Base-by-base conservation (phyloP, 1,140 invertebrate species). In the Neuroterus valhalla region DNA sequence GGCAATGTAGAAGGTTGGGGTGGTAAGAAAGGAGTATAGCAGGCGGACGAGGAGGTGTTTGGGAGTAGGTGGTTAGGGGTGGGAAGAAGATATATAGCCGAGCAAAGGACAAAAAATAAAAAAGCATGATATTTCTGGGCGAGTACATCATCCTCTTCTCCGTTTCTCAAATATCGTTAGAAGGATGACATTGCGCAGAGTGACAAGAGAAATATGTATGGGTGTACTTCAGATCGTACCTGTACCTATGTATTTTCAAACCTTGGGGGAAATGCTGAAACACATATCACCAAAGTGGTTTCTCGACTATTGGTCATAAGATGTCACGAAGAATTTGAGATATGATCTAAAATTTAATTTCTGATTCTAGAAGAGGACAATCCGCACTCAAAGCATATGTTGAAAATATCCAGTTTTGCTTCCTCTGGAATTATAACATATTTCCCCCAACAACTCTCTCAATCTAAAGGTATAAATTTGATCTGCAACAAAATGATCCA, bases 61-160 rank as follows among this genome's bases (percentile, higher is more conserved):
- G 21, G 3, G 26, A 8, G 23, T 3, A 6, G n/a, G n/a, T n/a
- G n/a, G n/a, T n/a, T n/a, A n/a, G n/a, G n/a, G n/a, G n/a, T n/a
- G n/a, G n/a, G n/a, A n/a, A n/a, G n/a, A n/a, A n/a, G n/a, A n/a
- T n/a, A n/a, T n/a, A n/a, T n/a, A n/a, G n/a, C n/a, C n/a, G n/a
- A n/a, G n/a, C n/a, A 55, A 31, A 55, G 8, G 11, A 38, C 21
- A 15, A n/a, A n/a, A n/a, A n/a, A n/a, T n/a, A 6, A 55, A 55
- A 55, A 55, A 55, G 50, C 48, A 17, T 17, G 17, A 4, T 52
- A 10, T 17, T 11, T 6, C 50, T 26, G 31, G 26, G 26, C 10
- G 52, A 55, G 52, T 23, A 55, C 19, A 55, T 55, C 23, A 55
- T 55, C 50, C 50, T 55, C 50, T 21, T 55, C 19, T 55, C 50